Conservation (phyloP, 2,113 vertebrate genomes). For the Petaurus breviceps region DNA sequence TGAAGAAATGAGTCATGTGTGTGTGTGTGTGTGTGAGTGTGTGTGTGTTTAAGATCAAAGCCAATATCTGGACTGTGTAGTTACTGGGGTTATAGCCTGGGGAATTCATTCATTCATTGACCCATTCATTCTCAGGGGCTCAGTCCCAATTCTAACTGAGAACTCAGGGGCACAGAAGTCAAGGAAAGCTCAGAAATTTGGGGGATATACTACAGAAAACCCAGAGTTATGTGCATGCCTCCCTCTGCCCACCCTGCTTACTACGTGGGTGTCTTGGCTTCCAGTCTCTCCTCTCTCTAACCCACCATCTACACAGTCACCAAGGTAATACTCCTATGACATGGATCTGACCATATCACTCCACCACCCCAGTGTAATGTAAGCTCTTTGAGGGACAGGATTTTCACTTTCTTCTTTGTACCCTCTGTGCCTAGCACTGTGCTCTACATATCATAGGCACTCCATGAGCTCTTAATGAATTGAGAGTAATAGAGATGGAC, state of each 20-base stretch:
- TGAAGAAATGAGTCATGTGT: neutral
- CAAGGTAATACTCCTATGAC: neutral
- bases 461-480: no score
- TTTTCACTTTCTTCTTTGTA: no score
- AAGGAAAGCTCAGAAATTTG: neutral
- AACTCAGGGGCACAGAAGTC: neutral
- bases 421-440: no score
- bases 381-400: neutral
- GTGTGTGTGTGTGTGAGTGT: neutral
- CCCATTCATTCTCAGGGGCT: neutral
- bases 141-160: neutral
- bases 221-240: neutral
- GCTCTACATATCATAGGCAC: no score
- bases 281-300: neutral
- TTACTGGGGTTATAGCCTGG: neutral
- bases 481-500: no score
- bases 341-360: neutral
- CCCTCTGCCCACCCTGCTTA: neutral
- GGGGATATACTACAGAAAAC: neutral
- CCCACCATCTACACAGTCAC: neutral
- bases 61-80: neutral
- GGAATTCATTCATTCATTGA: neutral
- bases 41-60: neutral
- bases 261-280: neutral
- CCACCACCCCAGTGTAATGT: neutral